Conservation (phyloP, 2,797 vertebrate species). For the Argentina silus region DNA sequence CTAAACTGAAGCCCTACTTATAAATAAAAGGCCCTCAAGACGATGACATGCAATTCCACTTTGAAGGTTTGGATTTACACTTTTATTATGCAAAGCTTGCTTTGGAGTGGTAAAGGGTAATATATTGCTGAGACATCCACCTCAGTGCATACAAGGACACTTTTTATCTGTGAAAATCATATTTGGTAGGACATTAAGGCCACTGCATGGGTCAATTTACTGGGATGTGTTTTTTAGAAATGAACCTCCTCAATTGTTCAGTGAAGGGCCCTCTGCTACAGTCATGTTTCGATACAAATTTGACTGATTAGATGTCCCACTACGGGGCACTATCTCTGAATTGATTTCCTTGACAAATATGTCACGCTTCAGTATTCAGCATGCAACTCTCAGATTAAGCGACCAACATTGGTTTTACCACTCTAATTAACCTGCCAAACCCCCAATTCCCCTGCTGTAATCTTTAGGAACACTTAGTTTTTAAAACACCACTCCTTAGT, state of each 20-base stretch:
- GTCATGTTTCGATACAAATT: not conserved
- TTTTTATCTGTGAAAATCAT: constrained; percentile 4
- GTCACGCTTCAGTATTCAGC: not conserved
- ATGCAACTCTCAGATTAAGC: not conserved
- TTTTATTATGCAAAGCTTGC: constrained; percentile 39
- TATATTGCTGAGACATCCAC: constrained; percentile 17
- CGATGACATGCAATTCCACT: constrained; percentile 37
- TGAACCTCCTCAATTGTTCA: not conserved
- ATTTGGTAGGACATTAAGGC: not conserved
- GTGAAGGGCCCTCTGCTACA: not conserved
- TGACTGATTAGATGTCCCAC: no score
- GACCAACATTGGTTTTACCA: no score
- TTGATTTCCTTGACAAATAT: not conserved
- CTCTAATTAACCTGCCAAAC: no score
- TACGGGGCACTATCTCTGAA: no score
- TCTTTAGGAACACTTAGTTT: no score
- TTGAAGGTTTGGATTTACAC: constrained; percentile 39
- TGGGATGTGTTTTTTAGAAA: not conserved
- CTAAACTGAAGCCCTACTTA: constrained; percentile 19
- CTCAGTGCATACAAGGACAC: not conserved
- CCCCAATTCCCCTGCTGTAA: no score
- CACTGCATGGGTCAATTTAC: constrained; percentile 7
- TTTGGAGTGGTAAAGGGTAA: constrained; percentile 26
- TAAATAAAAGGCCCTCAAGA: constrained; percentile 38
- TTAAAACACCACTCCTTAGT: no score